Evolutionary conservation across 2,888 invertebrate genomes (phyloP).

Genomic region (Ditula angustiorana): DNA sequence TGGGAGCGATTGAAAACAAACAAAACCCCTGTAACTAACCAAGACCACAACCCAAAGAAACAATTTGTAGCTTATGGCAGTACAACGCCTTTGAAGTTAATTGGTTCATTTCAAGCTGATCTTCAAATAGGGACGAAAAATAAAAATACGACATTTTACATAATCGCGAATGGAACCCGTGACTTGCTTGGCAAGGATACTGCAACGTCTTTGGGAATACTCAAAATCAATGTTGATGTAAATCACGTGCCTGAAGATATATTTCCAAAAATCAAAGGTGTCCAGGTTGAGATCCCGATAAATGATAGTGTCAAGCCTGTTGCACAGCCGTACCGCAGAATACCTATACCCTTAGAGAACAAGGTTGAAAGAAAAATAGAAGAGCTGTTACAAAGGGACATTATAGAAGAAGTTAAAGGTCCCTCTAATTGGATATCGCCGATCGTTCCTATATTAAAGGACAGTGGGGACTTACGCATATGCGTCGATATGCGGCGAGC

Average conservation of each 20-base stretch:
- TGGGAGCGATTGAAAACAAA: background rate
- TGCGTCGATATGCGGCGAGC: constrained; percentile 3
- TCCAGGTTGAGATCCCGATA: constrained; percentile 39
- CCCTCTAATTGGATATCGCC: too few species aligned
- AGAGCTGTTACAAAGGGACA: background rate
- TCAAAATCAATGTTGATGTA: constrained; percentile 34
- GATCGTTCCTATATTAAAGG: too few species aligned
- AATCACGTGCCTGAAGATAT: constrained; percentile 11
- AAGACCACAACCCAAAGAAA: constrained; percentile 21
- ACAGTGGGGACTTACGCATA: background rate
- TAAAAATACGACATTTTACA: background rate
- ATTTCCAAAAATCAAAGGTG: constrained; percentile 47
- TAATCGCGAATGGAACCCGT: constrained; percentile 23
- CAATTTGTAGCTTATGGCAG: constrained; percentile 38
- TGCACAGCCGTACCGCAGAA: constrained; percentile 33
- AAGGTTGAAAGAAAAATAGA: background rate
- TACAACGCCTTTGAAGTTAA: constrained; percentile 6
- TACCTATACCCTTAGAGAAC: constrained; percentile 35
- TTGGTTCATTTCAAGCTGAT: background rate
- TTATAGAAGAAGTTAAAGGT: background rate
- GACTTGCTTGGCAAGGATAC: constrained; percentile 41
- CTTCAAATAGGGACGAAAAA: too few species aligned
- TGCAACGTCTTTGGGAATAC: constrained; percentile 38
- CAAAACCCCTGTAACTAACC: background rate
- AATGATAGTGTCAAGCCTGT: constrained; percentile 34